Evolutionary conservation across 2,888 invertebrate species (phyloP), one percentile per base, ranked within the genome.

Genomic region (Chloromyia formosa): DNA sequence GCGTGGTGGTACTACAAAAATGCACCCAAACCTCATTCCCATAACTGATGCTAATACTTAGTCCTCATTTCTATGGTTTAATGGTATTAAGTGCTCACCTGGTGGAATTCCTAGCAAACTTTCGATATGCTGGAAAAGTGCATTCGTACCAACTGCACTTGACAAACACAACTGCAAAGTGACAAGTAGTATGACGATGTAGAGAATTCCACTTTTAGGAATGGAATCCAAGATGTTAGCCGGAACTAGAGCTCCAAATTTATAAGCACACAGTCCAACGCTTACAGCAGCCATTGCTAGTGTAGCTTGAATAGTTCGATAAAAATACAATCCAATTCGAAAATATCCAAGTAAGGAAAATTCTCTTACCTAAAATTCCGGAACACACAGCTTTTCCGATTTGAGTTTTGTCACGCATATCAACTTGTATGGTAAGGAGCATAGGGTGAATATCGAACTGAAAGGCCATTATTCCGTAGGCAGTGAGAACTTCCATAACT

Each of bases 361-460:
- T 7, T 12, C 61, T 83, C 86, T 84, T 84, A 92, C 92, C 86
- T 42, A 88, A 79, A 83, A 94, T 94, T 10, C 92, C 93, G 10
- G 89, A 86, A 1, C 92, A 79, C 0, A 95, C 90, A 0, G 94
- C 93, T 80, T 87, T 87, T 78, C 91, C 89, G 77, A 96, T 91
- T 80, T 92, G 89, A 1, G 88, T 85, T 78, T 93, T 93, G 77
- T 93, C 89, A 77, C 89, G 89, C 96, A 97, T 97, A 83, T 97
- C 96, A 77, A 95, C 93, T 86, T 96, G 96, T 68, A 97, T 91
- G 0, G 96, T 96, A 78, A 96, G 89, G 80, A 97, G 88, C 81
- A 92, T 90, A 0, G 94, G 94, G 85, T 94, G 94, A 74, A 94
- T 91, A 82, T 94, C 94, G 80, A 93, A 94, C 85, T 92, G 92